Percentiles rank a stretch among this genome's conserved stretches.
These are phyloP conservation scores for Brachionus paranguensis DNA, from an alignment of 1,140 invertebrate genomes.

Conservation along the genomic window DNA sequence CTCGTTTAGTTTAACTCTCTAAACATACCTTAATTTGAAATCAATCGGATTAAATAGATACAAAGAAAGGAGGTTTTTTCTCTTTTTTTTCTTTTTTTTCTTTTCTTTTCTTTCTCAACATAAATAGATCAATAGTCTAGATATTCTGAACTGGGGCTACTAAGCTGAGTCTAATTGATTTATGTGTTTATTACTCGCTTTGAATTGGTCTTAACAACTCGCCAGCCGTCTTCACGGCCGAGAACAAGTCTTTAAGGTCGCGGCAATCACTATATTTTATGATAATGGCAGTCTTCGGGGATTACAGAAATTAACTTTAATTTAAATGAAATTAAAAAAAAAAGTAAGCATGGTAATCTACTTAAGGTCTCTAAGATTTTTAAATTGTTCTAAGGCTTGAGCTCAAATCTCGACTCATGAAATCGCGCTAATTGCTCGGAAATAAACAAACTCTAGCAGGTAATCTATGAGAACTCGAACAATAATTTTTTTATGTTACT, in stretches of 20 bases:
- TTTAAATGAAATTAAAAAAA: background rate
- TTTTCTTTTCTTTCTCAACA: background rate
- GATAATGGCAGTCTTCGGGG: background rate
- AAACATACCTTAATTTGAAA: slow-evolving; percentile 18
- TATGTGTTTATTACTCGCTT: background rate
- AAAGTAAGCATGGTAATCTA: background rate
- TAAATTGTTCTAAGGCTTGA: background rate
- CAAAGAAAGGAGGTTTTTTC: background rate
- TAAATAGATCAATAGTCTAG: background rate
- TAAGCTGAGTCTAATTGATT: background rate
- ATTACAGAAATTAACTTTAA: background rate
- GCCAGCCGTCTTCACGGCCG: background rate
- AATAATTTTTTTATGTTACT: background rate
- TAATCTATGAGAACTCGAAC: background rate
- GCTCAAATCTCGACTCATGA: background rate
- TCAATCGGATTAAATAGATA: slow-evolving; percentile 14
- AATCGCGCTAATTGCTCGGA: background rate
- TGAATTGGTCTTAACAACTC: background rate
- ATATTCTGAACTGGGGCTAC: background rate
- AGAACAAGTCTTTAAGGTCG: background rate
- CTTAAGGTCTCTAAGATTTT: background rate
- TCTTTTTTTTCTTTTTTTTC: background rate
- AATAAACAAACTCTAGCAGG: background rate
- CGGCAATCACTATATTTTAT: background rate
- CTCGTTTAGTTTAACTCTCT: background rate